Evolutionary conservation across 2,888 invertebrate species (phyloP).

Genomic region (Cephalotes varians): DNA sequence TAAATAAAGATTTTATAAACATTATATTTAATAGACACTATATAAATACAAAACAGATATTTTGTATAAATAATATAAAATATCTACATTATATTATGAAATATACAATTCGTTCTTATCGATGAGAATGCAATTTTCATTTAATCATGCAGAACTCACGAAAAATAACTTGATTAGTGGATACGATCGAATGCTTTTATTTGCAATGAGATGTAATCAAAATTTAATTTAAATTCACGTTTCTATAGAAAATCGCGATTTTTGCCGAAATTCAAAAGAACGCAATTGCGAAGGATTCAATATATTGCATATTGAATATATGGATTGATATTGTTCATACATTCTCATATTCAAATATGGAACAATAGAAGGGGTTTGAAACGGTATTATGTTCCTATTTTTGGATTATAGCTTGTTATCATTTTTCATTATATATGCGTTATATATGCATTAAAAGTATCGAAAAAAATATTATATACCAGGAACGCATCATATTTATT

Average conservation of each 20-base stretch:
- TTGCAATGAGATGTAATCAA: conserved; percentile 37
- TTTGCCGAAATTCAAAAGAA: conserved; percentile 31
- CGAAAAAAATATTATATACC: neutral
- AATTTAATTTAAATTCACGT: conserved; percentile 43
- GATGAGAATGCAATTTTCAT: conserved; percentile 5
- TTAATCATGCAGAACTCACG: neutral
- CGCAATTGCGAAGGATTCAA: conserved; percentile 10
- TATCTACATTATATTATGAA: neutral
- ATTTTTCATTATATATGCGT: conserved; percentile 6
- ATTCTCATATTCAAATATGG: conserved; percentile 4
- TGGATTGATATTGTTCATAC: neutral
- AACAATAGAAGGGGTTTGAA: conserved; percentile 21
- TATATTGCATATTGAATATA: neutral
- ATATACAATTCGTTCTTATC: neutral
- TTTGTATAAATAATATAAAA: neutral
- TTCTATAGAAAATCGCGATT: conserved; percentile 25
- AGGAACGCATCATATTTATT: conserved; percentile 2
- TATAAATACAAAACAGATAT: neutral
- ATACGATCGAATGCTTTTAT: conserved; percentile 21
- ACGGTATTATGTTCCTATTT: neutral
- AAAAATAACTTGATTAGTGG: conserved; percentile 17
- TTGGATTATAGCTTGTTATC: neutral
- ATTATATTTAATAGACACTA: neutral
- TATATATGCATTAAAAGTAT: neutral
- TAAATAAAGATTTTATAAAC: neutral